Conservation (phyloP, 2,888 invertebrate genomes). For the Eucera pruinosa region DNA sequence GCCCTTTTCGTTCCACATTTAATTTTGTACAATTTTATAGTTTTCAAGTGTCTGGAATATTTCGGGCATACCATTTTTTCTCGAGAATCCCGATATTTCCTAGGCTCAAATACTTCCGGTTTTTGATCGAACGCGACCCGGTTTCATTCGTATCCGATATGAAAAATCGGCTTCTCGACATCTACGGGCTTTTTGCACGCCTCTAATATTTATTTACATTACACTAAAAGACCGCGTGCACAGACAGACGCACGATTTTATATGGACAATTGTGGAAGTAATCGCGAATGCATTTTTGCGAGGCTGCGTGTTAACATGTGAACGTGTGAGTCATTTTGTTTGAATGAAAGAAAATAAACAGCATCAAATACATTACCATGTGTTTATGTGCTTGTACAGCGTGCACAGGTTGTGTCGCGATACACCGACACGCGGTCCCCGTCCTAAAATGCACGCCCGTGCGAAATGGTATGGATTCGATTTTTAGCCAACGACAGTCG, state of each 20-base stretch:
- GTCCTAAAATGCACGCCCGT: not conserved
- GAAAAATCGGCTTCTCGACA: too few species aligned
- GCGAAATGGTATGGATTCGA: constrained; percentile 17
- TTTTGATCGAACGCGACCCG: too few species aligned
- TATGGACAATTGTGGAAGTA: constrained; percentile 39
- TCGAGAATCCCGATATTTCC: too few species aligned
- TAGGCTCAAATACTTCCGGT: too few species aligned
- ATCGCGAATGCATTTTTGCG: constrained; percentile 38
- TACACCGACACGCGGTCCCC: constrained; percentile 33
- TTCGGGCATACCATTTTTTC: too few species aligned
- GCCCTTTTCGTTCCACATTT: too few species aligned
- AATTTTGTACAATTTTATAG: too few species aligned
- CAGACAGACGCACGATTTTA: constrained; percentile 44
- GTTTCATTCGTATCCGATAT: too few species aligned
- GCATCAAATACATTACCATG: constrained; percentile 52
- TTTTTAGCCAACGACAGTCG: constrained; percentile 13
- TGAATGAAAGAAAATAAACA: constrained; percentile 45
- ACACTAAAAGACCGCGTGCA: constrained; percentile 19
- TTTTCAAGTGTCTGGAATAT: too few species aligned
- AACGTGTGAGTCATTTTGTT: constrained; percentile 55
- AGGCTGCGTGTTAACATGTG: constrained; percentile 46
- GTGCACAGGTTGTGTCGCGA: constrained; percentile 47
- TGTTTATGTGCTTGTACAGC: constrained; percentile 57
- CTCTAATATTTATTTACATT: too few species aligned
- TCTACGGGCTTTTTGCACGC: too few species aligned